Evolutionary conservation across 2,888 invertebrate species (phyloP), one percentile per base, ranked within the genome.

Genomic region (Dusona sp.): DNA sequence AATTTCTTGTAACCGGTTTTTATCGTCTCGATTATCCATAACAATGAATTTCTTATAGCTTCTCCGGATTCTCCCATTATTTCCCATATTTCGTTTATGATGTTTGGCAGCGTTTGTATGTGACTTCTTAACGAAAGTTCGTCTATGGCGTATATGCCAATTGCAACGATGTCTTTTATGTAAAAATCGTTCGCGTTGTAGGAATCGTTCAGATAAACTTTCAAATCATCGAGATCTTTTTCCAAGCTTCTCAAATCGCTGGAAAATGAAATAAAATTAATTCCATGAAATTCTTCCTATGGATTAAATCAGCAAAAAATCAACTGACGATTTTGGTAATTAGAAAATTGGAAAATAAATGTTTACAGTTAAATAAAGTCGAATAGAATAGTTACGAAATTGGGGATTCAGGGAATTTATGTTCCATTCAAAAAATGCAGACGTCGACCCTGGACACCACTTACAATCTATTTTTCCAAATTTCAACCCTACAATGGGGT

Each of bases 31-130:
- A 97, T 96, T 0, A 97, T 95, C 96, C 97, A 97, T 0, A 96
- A 94, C 13, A 98, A 94, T 88, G 97, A 97, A 88, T 97, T 96
- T 70, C 97, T 96, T 29, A 98, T 96, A 0, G 97, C 97, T 88
- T 96, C 95, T 11, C 97, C 97, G 0, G 98, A 97, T 79, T 97
- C 97, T 0, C 98, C 98, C 97, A 98, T 97, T 90, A 97, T 96
- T 7, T 97, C 97, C 97, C 97, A 97, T 91, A 98, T 95, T 93
- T 98, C 98, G 72, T 97, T 97, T 0, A 98, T 95, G 36, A 98
- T 97, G 70, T 97, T 97, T 0, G 98, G 98, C 75, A 98, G 92
- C 0, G 97, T 97, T 90, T 97, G 96, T 89, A 98, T 96, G 92
- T 97, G 97, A 85, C 96, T 96, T 83, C 96, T 95, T 70, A 98